Evolutionary conservation across 2,888 invertebrate genomes (phyloP), one percentile per base, ranked within the genome.

Genomic region (Euplagia quadripunctaria): DNA sequence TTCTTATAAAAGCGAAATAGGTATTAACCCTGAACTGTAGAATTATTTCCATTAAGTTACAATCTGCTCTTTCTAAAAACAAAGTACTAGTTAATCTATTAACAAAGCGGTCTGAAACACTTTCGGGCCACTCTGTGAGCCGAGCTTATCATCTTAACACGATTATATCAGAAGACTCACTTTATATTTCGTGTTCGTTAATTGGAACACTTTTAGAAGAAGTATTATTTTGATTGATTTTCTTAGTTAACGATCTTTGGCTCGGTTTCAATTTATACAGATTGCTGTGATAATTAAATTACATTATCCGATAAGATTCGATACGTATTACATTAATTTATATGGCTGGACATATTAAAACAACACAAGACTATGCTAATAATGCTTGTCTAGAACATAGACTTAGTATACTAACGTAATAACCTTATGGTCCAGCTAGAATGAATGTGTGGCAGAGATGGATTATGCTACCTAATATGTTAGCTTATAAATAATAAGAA

Each of bases 181-280:
- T 46, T 66, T 20, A 20, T 20, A 31, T 61, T 61, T 61, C 5
- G 61, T 61, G 14, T 61, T 61, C 31, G 61, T 68, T 67, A 67
- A 68, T 68, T 52, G 51, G 31, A 41, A 52, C 51, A n/a, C 41
- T 41, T 52, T 67, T 49, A 14, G 9, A 31, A 49, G 20, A 20
- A 49, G 67, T 51, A 67, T 31, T 51, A 52, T 41, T 41, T 51
- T 68, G 67, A 68, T 68, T 51, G 67, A 68, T 68, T 68, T 55
- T 41, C 67, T 51, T 17, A 52, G 67, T 68, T 68, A 68, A 51
- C 46, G 31, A 68, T 68, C 67, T 68, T 52, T 12, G 7, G 14
- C 31, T 61, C 31, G 31, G 31, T 61, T 31, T 52, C 51, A 17
- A 49, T 42, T 49, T 52, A 52, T 20, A 52, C 3, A 51, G 20